Evolutionary conservation across 2,113 vertebrate species (phyloP), one percentile per base, ranked within the genome.

Genomic region (Psephotus haematonotus): DNA sequence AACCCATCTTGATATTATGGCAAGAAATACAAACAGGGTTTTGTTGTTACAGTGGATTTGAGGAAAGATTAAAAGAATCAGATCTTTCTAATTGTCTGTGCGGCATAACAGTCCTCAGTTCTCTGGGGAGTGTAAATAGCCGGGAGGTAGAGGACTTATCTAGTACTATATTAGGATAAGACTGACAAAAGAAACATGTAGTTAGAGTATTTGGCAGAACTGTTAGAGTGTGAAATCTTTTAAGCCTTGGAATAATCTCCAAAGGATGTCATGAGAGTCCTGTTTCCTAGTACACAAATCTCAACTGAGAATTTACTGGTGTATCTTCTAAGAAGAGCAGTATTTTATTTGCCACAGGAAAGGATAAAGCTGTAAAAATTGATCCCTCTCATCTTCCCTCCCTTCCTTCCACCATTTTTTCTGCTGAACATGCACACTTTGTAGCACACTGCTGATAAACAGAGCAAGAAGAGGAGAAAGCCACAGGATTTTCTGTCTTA

Each of bases 241-340:
- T 95, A 95, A 96, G 22, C 72, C 33, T 37, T 74, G 55, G 33
- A 92, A 88, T 93, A 94, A 95, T 93, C 76, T 86, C 72, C 55
- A 29, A 39, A 86, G 46, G 50, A 46, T 86, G 24, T 78, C 2
- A 29, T 62, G 29, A 44, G 47, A 86, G 43, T 80, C 72, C 52
- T 64, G 18, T 75, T 95, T 90, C 35, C 72, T 88, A 55, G 59
- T 89, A 71, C 25, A 70, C 24, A 44, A 39, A 75, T 83, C 64
- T 78, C 68, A 80, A 78, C 33, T 37, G 82, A 92, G 74, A 83
- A 44, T 78, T 60, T 81, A 55, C 19, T 83, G 27, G 35, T 60
- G 3, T 78, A 19, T 78, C 29, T 68, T 90, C 82, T 68, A 14
- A 93, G 72, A 70, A 77, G n/a, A 84, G 41, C 64, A 69, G 24